Percentiles rank a stretch among this genome's conserved stretches.
Conservation (phyloP, 1,140 invertebrate genomes). For the Drosophila micromelanica region DNA sequence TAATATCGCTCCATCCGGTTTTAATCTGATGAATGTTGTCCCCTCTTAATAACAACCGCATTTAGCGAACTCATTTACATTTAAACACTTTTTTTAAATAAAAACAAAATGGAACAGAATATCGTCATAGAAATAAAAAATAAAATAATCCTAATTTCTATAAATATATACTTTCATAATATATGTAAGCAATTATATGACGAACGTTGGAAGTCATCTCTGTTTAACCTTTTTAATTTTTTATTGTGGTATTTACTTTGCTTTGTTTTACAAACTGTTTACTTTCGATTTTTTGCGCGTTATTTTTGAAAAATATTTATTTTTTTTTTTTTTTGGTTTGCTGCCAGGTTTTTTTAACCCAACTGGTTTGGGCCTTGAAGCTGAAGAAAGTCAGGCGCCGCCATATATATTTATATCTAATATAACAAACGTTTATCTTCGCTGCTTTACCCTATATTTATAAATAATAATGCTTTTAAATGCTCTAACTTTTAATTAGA, state of each 20-base stretch:
- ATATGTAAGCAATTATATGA: not conserved
- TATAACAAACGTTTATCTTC: not conserved
- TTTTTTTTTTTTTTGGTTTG: not conserved
- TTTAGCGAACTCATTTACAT: not conserved
- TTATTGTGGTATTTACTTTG: constrained; percentile 1
- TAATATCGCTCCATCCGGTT: not conserved
- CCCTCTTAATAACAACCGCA: not conserved
- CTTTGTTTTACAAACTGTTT: constrained; percentile 21
- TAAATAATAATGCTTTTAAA: not conserved
- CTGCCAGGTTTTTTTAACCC: constrained; percentile 1
- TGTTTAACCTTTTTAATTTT: not conserved
- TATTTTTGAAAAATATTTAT: not conserved
- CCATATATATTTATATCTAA: not conserved
- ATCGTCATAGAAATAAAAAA: not conserved
- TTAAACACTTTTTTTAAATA: not conserved
- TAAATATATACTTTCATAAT: not conserved
- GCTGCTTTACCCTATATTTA: not conserved
- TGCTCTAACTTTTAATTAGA: not conserved
- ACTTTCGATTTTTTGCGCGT: constrained; percentile 12
- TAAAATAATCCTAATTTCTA: not conserved
- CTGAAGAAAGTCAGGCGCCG: constrained; percentile 5
- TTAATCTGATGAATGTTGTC: not conserved
- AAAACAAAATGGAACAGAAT: not conserved
- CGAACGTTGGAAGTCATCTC: not conserved
- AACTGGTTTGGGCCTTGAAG: constrained; percentile 7